Evolutionary conservation across 2,797 vertebrate genomes (phyloP).

Genomic region (Pantherophis vulpinus): DNA sequence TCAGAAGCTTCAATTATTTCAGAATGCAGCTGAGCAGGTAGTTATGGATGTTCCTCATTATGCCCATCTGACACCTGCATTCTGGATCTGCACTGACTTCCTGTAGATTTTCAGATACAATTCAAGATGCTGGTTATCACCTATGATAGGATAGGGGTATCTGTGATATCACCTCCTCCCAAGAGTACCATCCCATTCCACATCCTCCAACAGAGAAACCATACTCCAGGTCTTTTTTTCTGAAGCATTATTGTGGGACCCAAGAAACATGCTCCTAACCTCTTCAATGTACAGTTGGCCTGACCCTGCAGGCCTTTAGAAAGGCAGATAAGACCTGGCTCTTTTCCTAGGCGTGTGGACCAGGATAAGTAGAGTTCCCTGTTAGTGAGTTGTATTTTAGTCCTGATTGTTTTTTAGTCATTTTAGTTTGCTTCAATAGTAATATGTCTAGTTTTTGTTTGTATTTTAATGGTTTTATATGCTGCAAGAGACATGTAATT

Average conservation of each 20-base stretch:
- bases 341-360: neutral
- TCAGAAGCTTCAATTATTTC: neutral
- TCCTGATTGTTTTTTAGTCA: neutral
- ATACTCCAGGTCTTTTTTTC: neutral
- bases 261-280: neutral
- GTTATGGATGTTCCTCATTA: neutral
- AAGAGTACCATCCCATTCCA: neutral
- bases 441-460: neutral
- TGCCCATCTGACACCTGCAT: neutral
- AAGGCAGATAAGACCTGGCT: neutral
- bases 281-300: neutral
- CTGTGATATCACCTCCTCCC: neutral
- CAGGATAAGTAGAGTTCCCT: neutral
- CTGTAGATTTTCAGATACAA: neutral
- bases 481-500: neutral
- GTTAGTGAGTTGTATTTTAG: neutral
- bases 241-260: neutral
- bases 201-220: neutral
- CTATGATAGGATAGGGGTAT: neutral
- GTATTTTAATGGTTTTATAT: neutral
- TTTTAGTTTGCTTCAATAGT: neutral
- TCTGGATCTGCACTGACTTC: neutral
- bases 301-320: neutral
- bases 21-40: neutral
- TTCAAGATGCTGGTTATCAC: neutral